phyloP scores from a whole-genome alignment of 2,113 vertebrate genomes.

The Anseranas semipalmata region DNA sequence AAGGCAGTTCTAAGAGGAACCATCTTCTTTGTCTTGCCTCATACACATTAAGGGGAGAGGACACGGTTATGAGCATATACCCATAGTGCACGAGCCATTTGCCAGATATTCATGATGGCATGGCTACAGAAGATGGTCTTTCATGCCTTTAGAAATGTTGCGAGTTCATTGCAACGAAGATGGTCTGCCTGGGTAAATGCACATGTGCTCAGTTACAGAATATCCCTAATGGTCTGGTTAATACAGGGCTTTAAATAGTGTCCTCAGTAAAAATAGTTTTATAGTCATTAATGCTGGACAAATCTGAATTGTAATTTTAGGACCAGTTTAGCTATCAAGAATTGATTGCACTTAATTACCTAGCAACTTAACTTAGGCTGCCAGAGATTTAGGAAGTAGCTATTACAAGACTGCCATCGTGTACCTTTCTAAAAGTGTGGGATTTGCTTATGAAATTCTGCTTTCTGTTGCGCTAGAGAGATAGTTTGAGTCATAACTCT shows the following conservation, averaged over 20 bases:
- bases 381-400: background rate
- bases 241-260: background rate
- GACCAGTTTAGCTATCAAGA: slow-evolving; percentile 42
- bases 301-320: slow-evolving; percentile 36
- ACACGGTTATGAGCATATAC: background rate
- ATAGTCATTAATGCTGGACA: background rate
- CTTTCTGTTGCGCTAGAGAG: background rate
- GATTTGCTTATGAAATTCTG: background rate
- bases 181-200: background rate
- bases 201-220: background rate
- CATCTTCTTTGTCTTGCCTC: background rate
- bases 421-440: background rate
- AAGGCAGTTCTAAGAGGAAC: background rate
- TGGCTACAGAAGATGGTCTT: background rate
- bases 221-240: background rate
- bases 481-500: background rate
- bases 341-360: background rate
- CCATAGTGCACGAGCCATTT: background rate
- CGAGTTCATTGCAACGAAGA: background rate
- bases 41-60: background rate
- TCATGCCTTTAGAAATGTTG: background rate
- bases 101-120: accelerated
- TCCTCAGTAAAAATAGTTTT: background rate
- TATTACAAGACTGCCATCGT: background rate
- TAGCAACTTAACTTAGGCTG: slow-evolving; percentile 5